phyloP scores from a whole-genome alignment of 2,888 invertebrate species.

The Epirrita christyi region DNA sequence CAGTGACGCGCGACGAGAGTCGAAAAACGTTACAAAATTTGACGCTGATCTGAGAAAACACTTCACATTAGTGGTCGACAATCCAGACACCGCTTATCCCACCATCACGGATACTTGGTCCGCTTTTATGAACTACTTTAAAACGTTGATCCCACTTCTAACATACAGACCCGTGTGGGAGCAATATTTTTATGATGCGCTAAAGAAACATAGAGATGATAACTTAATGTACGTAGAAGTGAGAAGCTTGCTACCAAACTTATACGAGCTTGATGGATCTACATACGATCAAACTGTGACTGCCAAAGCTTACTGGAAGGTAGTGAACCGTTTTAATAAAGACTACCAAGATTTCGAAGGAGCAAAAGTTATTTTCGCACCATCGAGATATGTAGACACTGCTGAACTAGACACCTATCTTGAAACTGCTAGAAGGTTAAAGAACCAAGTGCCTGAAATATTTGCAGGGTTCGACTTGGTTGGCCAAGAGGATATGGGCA shows the following conservation, averaged over 20 bases:
- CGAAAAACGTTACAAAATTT: conserved; percentile 72
- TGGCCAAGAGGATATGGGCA: conserved; percentile 90
- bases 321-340: conserved; percentile 82
- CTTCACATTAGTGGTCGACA: conserved; percentile 82
- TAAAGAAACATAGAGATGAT: conserved; percentile 86
- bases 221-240: conserved; percentile 90
- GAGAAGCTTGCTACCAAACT: conserved; percentile 85
- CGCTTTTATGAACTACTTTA: conserved; percentile 84
- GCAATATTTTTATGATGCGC: conserved; percentile 86
- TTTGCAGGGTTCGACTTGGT: conserved; percentile 93
- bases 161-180: conserved; percentile 87
- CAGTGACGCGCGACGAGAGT: conserved; percentile 65
- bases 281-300: conserved; percentile 81
- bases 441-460: conserved; percentile 84
- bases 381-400: conserved; percentile 75
- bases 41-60: conserved; percentile 79
- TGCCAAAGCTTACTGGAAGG: conserved; percentile 83
- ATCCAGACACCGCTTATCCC: conserved; percentile 73
- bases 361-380: conserved; percentile 88
- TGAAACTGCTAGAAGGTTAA: conserved; percentile 60
- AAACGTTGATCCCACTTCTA: conserved; percentile 79
- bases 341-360: conserved; percentile 88
- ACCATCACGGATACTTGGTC: conserved; percentile 85
- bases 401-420: conserved; percentile 74
- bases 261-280: conserved; percentile 88